A percentile compares a stretch with the other conserved stretches of the same genome.
phyloP scores from a whole-genome alignment of 2,888 invertebrate genomes.

The Pyrrhosoma nymphula region DNA sequence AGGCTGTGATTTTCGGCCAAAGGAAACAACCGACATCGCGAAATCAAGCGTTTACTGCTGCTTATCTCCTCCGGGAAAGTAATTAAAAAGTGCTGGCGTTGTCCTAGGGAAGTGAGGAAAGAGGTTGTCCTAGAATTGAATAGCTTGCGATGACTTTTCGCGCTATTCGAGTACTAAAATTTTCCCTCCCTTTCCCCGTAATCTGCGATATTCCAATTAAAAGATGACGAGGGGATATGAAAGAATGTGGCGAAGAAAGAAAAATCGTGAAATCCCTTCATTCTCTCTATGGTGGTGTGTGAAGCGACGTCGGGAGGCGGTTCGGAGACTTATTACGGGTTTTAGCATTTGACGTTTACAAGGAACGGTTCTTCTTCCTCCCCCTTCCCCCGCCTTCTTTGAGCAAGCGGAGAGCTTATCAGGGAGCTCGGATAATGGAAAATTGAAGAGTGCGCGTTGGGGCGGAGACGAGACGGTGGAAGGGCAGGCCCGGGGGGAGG shows the following conservation, averaged over 20 bases:
- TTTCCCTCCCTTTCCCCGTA: not conserved
- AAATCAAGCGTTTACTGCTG: not conserved
- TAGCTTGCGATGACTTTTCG: not conserved
- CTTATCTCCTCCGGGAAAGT: not conserved
- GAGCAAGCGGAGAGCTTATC: not conserved
- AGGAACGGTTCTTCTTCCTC: not conserved
- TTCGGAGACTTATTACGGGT: not conserved
- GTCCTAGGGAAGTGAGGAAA: not conserved
- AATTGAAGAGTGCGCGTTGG: not conserved
- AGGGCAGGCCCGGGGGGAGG: not conserved
- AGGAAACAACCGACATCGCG: no score
- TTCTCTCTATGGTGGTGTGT: not conserved
- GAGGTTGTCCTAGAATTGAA: not conserved
- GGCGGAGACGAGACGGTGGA: not conserved
- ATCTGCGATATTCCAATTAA: constrained; percentile 7
- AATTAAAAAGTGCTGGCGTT: not conserved
- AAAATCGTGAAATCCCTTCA: not conserved
- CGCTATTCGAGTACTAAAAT: not conserved
- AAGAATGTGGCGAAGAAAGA: not conserved
- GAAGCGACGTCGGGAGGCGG: not conserved
- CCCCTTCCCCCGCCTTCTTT: not conserved
- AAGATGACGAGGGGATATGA: not conserved
- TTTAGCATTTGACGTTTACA: constrained; percentile 15
- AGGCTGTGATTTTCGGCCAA: no score
- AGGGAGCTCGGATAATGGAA: not conserved